Percentiles rank a stretch among this genome's conserved stretches.
Conservation (phyloP, 2,797 vertebrate genomes). For the Hypotaenidia okinawae region DNA sequence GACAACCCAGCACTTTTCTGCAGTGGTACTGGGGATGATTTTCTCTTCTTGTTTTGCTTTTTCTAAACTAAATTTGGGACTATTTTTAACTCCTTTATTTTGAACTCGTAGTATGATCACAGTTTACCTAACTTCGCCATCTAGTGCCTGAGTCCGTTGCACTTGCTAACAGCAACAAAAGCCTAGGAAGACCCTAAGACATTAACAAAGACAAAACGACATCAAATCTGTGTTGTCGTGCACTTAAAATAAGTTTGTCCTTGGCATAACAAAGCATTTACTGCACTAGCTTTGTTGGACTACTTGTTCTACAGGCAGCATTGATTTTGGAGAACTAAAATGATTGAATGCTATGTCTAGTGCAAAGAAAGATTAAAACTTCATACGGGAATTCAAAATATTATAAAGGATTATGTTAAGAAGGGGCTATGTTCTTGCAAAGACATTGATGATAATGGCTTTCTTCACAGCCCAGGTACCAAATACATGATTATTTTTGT, state of each 20-base stretch:
- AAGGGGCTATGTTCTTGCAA: neutral
- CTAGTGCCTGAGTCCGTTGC: neutral
- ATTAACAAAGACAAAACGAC: neutral
- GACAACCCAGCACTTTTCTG: neutral
- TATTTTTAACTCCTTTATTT: neutral
- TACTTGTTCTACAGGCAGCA: neutral
- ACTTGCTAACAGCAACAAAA: neutral
- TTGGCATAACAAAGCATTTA: neutral
- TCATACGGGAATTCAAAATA: accelerated
- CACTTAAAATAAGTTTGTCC: neutral
- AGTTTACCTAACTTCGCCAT: neutral
- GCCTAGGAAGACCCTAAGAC: neutral
- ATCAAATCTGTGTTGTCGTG: neutral
- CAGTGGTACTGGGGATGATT: neutral
- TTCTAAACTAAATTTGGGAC: neutral
- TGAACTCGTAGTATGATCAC: neutral
- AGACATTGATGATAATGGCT: neutral
- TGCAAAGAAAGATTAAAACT: neutral
- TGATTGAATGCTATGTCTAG: neutral
- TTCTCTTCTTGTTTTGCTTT: neutral
- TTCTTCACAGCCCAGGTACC: neutral
- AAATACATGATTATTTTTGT: neutral
- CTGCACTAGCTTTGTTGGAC: neutral
- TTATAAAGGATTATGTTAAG: neutral
- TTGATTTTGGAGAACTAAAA: neutral